Percentiles rank a stretch among this genome's conserved stretches.
phyloP scores from a whole-genome alignment of 1,140 invertebrate genomes.

The Ceratitis capitata region DNA sequence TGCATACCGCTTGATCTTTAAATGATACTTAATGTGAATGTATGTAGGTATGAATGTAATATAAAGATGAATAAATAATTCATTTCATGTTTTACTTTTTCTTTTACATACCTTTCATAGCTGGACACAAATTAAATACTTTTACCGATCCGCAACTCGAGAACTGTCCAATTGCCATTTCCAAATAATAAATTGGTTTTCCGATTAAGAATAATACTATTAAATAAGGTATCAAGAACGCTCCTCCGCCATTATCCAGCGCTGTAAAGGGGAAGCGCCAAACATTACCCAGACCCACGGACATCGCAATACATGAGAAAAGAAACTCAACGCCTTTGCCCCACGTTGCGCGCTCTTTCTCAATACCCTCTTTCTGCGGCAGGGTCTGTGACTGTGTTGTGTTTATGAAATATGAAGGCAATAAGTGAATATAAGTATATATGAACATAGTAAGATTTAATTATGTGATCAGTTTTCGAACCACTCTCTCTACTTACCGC shows the following conservation, averaged over 20 bases:
- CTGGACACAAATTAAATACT: slow-evolving; percentile 68
- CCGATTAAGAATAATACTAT: slow-evolving; percentile 82
- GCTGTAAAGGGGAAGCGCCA: slow-evolving; percentile 85
- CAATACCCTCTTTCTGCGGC: neutral
- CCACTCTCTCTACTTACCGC: neutral
- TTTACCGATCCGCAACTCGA: slow-evolving; percentile 74
- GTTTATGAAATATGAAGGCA: no score
- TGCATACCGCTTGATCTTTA: no score
- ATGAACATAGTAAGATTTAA: neutral
- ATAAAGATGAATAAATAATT: no score
- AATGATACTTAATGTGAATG: no score
- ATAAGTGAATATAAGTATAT: neutral
- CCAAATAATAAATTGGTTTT: slow-evolving; percentile 86
- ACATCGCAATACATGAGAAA: slow-evolving; percentile 84
- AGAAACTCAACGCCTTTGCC: slow-evolving; percentile 81
- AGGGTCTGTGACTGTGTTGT: neutral
- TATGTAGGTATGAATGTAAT: no score
- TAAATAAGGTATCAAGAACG: slow-evolving; percentile 82
- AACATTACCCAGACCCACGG: slow-evolving; percentile 87
- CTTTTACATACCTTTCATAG: slow-evolving; percentile 71
- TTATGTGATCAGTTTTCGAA: neutral
- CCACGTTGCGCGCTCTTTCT: slow-evolving; percentile 74
- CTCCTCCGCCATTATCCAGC: slow-evolving; percentile 82
- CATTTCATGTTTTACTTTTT: slow-evolving; percentile 37
- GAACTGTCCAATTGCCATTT: slow-evolving; percentile 81